Conservation (phyloP, 1,140 invertebrate species). For the Mizuhopecten yessoensis region DNA sequence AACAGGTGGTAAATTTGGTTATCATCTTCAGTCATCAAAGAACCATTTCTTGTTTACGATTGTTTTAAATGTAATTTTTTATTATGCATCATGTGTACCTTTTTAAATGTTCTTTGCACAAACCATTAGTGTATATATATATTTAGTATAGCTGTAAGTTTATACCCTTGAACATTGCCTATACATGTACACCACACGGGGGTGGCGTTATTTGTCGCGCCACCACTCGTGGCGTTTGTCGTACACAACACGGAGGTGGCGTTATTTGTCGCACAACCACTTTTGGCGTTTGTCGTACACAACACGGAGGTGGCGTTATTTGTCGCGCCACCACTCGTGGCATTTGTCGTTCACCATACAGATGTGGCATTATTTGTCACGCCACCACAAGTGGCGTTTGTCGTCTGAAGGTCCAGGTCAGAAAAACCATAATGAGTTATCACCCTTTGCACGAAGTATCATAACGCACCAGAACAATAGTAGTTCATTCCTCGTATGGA, state of each 20-base stretch:
- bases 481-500: background rate
- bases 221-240: background rate
- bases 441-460: background rate
- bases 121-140: background rate
- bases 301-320: no score
- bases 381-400: background rate
- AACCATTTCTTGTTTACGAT: background rate
- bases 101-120: background rate
- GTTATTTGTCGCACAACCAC: background rate
- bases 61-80: conserved; percentile 30
- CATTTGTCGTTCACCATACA: background rate
- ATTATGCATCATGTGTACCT: background rate
- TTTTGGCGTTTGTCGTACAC: no score
- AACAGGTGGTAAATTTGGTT: background rate
- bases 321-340: background rate
- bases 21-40: background rate
- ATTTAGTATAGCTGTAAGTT: background rate
- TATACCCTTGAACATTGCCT: background rate
- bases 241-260: no score
- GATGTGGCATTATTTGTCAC: background rate
- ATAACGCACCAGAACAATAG: background rate
- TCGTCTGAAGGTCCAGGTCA: conserved; percentile 25
- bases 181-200: background rate
- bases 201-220: background rate
- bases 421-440: conserved; percentile 20